Evolutionary conservation across 2,113 vertebrate genomes (phyloP).

Genomic region (Anas platyrhynchos): DNA sequence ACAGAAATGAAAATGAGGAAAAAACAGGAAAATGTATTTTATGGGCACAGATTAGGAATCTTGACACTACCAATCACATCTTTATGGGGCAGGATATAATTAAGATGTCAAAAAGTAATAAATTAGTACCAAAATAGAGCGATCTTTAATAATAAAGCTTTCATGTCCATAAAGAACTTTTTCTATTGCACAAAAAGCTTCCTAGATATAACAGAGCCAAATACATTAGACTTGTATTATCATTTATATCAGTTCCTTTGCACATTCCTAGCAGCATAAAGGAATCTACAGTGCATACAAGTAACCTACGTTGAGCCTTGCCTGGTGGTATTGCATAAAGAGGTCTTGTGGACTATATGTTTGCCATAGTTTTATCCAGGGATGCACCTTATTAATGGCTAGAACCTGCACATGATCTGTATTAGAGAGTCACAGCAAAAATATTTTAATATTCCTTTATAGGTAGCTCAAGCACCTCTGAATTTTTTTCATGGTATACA

Average conservation of each 20-base stretch:
- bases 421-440: neutral
- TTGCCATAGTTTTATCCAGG: neutral
- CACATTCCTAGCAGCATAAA: neutral
- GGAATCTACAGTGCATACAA: neutral
- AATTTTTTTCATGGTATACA: neutral
- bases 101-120: slow-evolving; percentile 71
- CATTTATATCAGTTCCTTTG: slow-evolving; percentile 35
- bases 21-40: slow-evolving; percentile 57
- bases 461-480: neutral
- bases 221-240: neutral
- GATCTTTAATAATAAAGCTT: slow-evolving; percentile 34
- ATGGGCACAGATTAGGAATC: slow-evolving; percentile 64
- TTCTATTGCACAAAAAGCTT: slow-evolving; percentile 9
- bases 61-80: slow-evolving; percentile 66
- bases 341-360: neutral
- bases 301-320: neutral
- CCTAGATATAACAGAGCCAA: neutral
- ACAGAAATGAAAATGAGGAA: slow-evolving; percentile 37
- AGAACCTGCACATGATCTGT: neutral
- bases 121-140: slow-evolving; percentile 63
- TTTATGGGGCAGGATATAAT: slow-evolving; percentile 66
- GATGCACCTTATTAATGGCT: neutral
- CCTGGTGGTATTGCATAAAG: neutral
- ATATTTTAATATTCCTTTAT: neutral
- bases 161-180: slow-evolving; percentile 9